Conservation (phyloP, 2,888 invertebrate genomes). For the Drosophila meridionalis region DNA sequence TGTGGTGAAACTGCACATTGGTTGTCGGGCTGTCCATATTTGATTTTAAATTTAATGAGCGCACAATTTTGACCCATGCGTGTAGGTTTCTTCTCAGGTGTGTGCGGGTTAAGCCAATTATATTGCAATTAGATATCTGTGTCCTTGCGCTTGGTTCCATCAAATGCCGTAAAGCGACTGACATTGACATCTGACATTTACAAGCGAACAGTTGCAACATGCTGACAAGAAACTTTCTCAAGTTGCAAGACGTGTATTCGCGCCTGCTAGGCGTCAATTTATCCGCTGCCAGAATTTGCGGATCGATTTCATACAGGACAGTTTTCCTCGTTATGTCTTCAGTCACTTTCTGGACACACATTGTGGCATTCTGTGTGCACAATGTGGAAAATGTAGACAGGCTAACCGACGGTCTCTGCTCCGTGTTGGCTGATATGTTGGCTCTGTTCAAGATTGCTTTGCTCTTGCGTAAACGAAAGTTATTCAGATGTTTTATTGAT, state of each 20-base stretch:
- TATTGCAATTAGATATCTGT: slow-evolving; percentile 35
- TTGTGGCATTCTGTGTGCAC: slow-evolving; percentile 32
- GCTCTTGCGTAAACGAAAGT: slow-evolving; percentile 17
- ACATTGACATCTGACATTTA: neutral
- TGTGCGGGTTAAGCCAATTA: slow-evolving; percentile 28
- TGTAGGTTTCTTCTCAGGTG: neutral
- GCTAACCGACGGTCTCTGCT: slow-evolving; percentile 38
- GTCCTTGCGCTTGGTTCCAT: neutral
- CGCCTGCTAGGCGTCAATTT: slow-evolving; percentile 32
- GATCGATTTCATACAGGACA: slow-evolving; percentile 14
- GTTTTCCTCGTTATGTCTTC: slow-evolving; percentile 28
- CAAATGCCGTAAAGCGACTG: slow-evolving; percentile 14
- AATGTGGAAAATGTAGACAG: slow-evolving; percentile 34
- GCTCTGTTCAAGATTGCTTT: slow-evolving; percentile 26
- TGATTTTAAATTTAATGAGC: slow-evolving; percentile 24
- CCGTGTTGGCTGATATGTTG: slow-evolving; percentile 35
- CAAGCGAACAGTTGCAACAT: slow-evolving; percentile 26
- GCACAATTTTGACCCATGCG: neutral
- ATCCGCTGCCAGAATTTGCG: neutral
- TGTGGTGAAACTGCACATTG: no score
- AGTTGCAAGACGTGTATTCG: slow-evolving; percentile 34
- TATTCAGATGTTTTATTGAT: slow-evolving; percentile 23
- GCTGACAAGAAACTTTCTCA: slow-evolving; percentile 53
- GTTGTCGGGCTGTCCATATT: slow-evolving; percentile 7
- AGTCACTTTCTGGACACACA: slow-evolving; percentile 33